Conservation (phyloP, 2,888 invertebrate species). For the Cryptops parisi region DNA sequence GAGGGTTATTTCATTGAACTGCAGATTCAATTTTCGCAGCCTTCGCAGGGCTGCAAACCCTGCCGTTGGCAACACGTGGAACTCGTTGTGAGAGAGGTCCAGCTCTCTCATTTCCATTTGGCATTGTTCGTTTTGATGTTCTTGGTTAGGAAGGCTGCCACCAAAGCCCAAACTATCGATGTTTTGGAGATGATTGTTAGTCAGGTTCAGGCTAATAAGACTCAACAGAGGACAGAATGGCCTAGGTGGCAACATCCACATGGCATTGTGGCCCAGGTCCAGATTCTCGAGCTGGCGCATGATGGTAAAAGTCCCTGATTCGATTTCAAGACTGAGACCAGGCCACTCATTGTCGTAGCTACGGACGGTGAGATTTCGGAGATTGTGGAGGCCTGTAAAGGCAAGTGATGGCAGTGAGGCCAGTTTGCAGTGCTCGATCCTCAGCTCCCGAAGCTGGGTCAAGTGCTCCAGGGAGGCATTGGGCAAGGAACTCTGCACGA, state of each 20-base stretch:
- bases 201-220: constrained; percentile 49
- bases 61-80: constrained; percentile 53
- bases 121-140: constrained; percentile 20
- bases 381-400: constrained; percentile 48
- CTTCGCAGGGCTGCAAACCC: constrained; percentile 57
- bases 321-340: constrained; percentile 58
- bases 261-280: constrained; percentile 51
- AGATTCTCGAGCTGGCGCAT: constrained; percentile 62
- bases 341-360: constrained; percentile 69
- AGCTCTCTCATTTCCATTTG: constrained; percentile 32
- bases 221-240: constrained; percentile 22
- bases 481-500: constrained; percentile 55
- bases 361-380: constrained; percentile 49
- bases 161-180: constrained; percentile 53
- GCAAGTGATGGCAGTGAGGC: constrained; percentile 26
- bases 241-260: constrained; percentile 23
- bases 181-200: constrained; percentile 61
- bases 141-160: neutral
- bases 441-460: constrained; percentile 56
- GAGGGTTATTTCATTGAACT: constrained; percentile 67
- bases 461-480: constrained; percentile 31
- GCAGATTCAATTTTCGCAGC: constrained; percentile 60
- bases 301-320: constrained; percentile 56
- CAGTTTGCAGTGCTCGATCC: constrained; percentile 58
- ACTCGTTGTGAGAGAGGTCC: constrained; percentile 59